Conservation (phyloP, 2,888 invertebrate genomes). For the Coronaproctus castanopsis region DNA sequence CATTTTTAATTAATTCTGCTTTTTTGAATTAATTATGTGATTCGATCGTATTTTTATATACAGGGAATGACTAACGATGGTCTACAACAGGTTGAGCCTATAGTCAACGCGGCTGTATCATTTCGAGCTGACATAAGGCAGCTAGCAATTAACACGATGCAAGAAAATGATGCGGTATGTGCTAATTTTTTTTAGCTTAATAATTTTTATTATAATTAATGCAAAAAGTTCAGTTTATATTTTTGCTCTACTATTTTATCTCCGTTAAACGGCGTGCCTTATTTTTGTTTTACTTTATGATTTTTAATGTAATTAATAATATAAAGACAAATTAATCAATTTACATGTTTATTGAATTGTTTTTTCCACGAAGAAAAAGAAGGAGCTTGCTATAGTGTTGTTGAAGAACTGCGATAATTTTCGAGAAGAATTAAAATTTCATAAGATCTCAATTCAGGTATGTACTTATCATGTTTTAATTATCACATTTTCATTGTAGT, state of each 20-base stretch:
- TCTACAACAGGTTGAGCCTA: constrained; percentile 6
- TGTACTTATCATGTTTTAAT: not conserved
- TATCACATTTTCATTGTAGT: too few species aligned
- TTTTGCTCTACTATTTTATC: too few species aligned
- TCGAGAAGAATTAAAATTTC: not conserved
- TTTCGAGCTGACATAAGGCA: constrained; percentile 18
- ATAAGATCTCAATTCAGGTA: constrained; percentile 4
- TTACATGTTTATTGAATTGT: too few species aligned
- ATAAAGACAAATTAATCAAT: too few species aligned
- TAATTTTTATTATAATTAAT: not conserved
- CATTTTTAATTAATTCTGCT: too few species aligned
- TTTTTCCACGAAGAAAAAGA: not conserved
- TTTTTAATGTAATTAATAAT: too few species aligned
- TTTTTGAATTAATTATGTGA: too few species aligned
- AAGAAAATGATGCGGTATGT: not conserved
- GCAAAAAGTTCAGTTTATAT: not conserved
- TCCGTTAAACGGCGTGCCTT: too few species aligned
- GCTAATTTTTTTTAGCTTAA: not conserved
- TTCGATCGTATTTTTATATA: too few species aligned
- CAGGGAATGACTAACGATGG: not conserved
- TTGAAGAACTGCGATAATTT: constrained; percentile 3
- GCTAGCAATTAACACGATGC: constrained; percentile 14
- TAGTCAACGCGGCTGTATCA: constrained; percentile 17
- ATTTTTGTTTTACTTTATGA: too few species aligned
- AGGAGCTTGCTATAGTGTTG: not conserved